Percentiles rank a stretch among this genome's conserved stretches.
These are phyloP conservation scores for Amyelois transitella DNA, from an alignment of 1,140 invertebrate genomes.

Conservation along the genomic window DNA sequence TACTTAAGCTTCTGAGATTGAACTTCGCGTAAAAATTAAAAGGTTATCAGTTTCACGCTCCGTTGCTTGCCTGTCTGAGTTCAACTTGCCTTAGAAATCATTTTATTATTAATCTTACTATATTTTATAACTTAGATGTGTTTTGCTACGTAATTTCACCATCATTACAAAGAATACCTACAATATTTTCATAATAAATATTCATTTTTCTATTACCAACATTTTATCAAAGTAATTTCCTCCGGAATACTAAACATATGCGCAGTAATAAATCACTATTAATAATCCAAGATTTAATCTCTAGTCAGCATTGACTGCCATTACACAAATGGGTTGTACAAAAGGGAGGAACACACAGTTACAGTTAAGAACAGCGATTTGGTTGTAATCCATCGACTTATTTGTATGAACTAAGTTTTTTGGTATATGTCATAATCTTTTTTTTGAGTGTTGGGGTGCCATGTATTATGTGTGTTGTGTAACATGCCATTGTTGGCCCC, in stretches of 20 bases:
- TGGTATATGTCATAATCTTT: constrained; percentile 40
- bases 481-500: constrained; percentile 45
- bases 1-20: no score
- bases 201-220: constrained; percentile 7
- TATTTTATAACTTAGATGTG: no score
- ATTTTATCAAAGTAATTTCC: constrained; percentile 4
- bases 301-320: constrained; percentile 17
- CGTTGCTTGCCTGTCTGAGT: no score
- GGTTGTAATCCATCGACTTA: constrained; percentile 37
- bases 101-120: no score
- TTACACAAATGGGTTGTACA: constrained; percentile 32
- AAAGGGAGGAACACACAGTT: constrained; percentile 19
- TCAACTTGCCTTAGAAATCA: no score
- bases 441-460: constrained; percentile 38
- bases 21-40: no score
- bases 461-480: constrained; percentile 51
- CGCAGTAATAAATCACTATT: neutral
- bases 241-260: neutral
- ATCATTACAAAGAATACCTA: no score
- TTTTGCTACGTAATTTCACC: no score
- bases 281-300: no score
- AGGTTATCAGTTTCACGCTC: no score
- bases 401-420: constrained; percentile 49
- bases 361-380: constrained; percentile 24
- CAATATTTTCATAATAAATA: no score